Conservation (phyloP, 2,113 vertebrate species). For the Trogon surrucura region DNA sequence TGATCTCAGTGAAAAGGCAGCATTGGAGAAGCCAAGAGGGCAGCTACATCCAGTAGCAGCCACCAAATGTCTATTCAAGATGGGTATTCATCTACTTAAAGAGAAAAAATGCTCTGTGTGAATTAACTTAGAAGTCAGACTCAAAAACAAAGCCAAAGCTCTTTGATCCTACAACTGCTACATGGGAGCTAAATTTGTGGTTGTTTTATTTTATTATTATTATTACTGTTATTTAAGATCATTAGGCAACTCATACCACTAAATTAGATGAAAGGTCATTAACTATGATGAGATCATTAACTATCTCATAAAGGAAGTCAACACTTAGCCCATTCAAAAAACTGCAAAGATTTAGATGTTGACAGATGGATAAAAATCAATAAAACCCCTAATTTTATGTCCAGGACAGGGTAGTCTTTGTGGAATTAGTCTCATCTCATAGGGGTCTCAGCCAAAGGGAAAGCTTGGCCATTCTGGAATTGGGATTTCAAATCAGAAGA, state of each 20-base stretch:
- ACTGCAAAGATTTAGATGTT: background rate
- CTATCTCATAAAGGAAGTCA: background rate
- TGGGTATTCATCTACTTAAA: background rate
- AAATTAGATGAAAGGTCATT: background rate
- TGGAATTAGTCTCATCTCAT: background rate
- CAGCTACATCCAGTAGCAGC: background rate
- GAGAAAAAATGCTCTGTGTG: background rate
- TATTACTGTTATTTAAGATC: background rate
- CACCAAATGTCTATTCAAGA: background rate
- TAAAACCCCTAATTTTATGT: background rate
- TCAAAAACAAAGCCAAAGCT: background rate
- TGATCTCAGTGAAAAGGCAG: background rate
- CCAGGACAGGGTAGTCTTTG: background rate
- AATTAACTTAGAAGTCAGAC: background rate
- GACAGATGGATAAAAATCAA: background rate
- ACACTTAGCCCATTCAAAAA: background rate
- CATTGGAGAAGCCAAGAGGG: background rate
- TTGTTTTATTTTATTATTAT: background rate
- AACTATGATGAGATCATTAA: background rate
- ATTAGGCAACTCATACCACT: background rate
- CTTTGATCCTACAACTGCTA: background rate
- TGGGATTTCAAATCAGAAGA: background rate
- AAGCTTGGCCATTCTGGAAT: accelerated
- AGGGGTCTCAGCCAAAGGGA: background rate
- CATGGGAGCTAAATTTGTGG: background rate